A percentile compares a stretch with the other conserved stretches of the same genome.
Evolutionary conservation across 2,113 vertebrate genomes (phyloP).

Genomic region (Ondatra zibethicus): DNA sequence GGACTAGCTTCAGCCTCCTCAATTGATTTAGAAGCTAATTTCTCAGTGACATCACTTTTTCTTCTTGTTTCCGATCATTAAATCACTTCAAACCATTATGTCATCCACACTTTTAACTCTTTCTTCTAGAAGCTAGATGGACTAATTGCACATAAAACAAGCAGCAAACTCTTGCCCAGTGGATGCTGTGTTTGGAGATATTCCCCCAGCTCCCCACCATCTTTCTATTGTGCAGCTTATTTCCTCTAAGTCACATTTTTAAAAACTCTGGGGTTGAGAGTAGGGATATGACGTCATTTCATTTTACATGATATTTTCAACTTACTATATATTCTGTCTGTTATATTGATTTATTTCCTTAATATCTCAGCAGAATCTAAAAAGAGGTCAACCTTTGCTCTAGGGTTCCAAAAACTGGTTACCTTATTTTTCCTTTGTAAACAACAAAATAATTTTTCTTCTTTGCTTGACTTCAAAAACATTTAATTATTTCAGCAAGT

Average conservation of each 20-base stretch:
- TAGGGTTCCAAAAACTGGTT: slow-evolving; percentile 12
- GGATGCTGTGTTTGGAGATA: slow-evolving; percentile 15
- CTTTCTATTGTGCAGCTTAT: neutral
- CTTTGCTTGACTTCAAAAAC: slow-evolving; percentile 51
- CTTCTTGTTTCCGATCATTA: slow-evolving; percentile 7
- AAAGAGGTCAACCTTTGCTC: slow-evolving; percentile 46
- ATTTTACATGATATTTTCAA: slow-evolving; percentile 38
- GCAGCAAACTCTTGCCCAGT: neutral
- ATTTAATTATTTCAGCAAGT: slow-evolving; percentile 31
- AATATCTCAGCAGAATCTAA: neutral
- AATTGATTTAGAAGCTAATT: slow-evolving; percentile 45
- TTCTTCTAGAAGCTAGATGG: slow-evolving; percentile 8
- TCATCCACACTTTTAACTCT: slow-evolving; percentile 4
- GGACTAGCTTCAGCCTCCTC: slow-evolving; percentile 40
- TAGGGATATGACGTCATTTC: neutral
- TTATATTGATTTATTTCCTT: slow-evolving; percentile 52
- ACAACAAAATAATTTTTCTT: slow-evolving; percentile 44
- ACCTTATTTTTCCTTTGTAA: slow-evolving; percentile 29
- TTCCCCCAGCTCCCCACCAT: neutral
- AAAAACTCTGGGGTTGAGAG: neutral
- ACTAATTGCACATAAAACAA: slow-evolving; percentile 13
- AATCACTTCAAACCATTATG: slow-evolving; percentile 11
- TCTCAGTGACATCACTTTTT: slow-evolving; percentile 59
- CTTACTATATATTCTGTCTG: neutral
- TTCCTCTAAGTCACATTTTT: slow-evolving; percentile 1